These are phyloP conservation scores for Himalopsyche japonica DNA, from an alignment of 2,888 invertebrate species.

Conservation along the genomic window DNA sequence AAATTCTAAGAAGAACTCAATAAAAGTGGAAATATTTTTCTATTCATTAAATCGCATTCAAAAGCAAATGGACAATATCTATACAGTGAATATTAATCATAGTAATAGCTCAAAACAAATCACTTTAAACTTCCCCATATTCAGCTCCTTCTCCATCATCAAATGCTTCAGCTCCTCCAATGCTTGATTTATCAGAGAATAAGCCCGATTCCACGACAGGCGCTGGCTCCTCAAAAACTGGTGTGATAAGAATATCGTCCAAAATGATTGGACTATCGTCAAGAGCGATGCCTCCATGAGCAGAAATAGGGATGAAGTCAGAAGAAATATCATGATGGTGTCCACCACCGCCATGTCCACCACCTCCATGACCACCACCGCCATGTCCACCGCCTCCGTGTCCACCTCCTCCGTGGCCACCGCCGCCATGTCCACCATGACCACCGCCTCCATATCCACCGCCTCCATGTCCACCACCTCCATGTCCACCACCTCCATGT, in stretches of 20 bases:
- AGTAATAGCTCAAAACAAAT: background rate
- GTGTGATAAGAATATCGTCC: background rate
- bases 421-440: slow-evolving; percentile 11
- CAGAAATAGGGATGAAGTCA: background rate
- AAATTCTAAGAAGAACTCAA: no score
- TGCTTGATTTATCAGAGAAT: background rate
- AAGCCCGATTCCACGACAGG: background rate
- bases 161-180: background rate
- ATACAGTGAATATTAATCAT: background rate
- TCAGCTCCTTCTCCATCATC: background rate
- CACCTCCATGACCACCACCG: slow-evolving; percentile 9
- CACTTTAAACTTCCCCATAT: background rate
- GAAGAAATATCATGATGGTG: background rate
- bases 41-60: no score
- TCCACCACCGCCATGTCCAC: slow-evolving; percentile 9
- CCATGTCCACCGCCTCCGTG: slow-evolving; percentile 12
- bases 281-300: background rate
- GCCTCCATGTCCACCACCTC: slow-evolving; percentile 7
- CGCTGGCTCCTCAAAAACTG: background rate
- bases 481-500: background rate
- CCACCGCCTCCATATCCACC: slow-evolving; percentile 4
- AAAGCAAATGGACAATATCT: background rate
- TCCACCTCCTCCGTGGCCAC: background rate
- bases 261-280: background rate
- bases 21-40: no score